Percentiles rank a stretch among this genome's conserved stretches.
These are phyloP conservation scores for Cottoperca gobio DNA, from an alignment of 2,797 vertebrate genomes.

Conservation along the genomic window DNA sequence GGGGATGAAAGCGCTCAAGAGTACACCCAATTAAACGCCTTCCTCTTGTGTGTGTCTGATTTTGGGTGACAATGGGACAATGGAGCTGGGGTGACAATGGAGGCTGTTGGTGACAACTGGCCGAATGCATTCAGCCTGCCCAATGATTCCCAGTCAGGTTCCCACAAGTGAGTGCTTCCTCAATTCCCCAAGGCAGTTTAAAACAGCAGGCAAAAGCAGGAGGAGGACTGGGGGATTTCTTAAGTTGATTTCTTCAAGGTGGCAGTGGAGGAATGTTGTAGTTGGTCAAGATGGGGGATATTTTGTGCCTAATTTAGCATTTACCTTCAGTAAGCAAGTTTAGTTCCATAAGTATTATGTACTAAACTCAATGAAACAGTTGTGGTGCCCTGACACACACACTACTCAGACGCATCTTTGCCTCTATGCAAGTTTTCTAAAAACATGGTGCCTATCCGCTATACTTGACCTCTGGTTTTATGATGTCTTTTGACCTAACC, in stretches of 20 bases:
- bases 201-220: conserved; percentile 43
- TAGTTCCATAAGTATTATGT: background rate
- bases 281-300: background rate
- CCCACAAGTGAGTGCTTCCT: conserved; percentile 80
- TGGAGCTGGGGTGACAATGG: conserved; percentile 75
- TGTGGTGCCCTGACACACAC: background rate
- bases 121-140: conserved; percentile 72
- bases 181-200: conserved; percentile 56
- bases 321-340: background rate
- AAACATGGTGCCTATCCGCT: background rate
- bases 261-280: conserved; percentile 12
- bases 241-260: conserved; percentile 10
- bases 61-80: conserved; percentile 81
- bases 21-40: conserved; percentile 85
- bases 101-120: conserved; percentile 79
- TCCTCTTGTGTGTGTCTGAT: conserved; percentile 84
- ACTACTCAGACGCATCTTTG: background rate
- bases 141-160: conserved; percentile 80
- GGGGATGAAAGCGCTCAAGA: conserved; percentile 79
- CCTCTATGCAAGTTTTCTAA: background rate
- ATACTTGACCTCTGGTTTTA: background rate
- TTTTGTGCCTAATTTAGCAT: background rate
- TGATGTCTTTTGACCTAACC: background rate
- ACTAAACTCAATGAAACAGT: background rate
- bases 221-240: conserved; percentile 13